Percentiles rank a stretch among this genome's conserved stretches.
These are phyloP conservation scores for Plecturocebus donacophilus DNA, from an alignment of 2,113 vertebrate genomes.

Conservation along the genomic window DNA sequence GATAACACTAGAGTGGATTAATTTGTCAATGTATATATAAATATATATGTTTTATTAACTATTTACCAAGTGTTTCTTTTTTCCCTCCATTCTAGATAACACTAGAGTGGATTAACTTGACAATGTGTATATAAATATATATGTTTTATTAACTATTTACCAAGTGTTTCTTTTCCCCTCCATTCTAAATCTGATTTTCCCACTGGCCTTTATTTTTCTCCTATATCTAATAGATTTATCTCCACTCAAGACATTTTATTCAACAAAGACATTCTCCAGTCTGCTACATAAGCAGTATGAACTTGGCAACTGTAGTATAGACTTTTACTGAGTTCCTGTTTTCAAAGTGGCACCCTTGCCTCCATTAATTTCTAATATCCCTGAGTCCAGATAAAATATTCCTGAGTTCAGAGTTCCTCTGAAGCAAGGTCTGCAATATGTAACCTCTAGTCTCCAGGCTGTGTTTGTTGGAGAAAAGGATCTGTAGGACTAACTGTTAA, in stretches of 20 bases:
- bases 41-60: too few species aligned
- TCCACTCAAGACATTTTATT: neutral
- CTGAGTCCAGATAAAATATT: neutral
- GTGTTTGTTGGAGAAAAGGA: neutral
- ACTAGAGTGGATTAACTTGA: neutral
- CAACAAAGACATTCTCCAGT: neutral
- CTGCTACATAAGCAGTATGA: neutral
- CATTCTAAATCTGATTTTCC: neutral
- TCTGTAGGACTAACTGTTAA: neutral
- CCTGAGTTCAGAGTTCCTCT: neutral
- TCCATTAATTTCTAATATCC: neutral
- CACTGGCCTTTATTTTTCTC: neutral
- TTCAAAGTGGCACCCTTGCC: neutral
- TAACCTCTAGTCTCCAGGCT: neutral
- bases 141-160: neutral
- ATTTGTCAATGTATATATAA: too few species aligned
- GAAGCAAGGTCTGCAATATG: too few species aligned
- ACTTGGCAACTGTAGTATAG: neutral
- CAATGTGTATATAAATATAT: neutral
- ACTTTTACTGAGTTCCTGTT: neutral
- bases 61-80: too few species aligned
- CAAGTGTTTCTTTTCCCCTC: neutral
- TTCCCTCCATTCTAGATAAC: too few species aligned
- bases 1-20: too few species aligned
- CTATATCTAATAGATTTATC: neutral